Evolutionary conservation across 2,113 vertebrate species (phyloP).

Genomic region (Galemys pyrenaicus): DNA sequence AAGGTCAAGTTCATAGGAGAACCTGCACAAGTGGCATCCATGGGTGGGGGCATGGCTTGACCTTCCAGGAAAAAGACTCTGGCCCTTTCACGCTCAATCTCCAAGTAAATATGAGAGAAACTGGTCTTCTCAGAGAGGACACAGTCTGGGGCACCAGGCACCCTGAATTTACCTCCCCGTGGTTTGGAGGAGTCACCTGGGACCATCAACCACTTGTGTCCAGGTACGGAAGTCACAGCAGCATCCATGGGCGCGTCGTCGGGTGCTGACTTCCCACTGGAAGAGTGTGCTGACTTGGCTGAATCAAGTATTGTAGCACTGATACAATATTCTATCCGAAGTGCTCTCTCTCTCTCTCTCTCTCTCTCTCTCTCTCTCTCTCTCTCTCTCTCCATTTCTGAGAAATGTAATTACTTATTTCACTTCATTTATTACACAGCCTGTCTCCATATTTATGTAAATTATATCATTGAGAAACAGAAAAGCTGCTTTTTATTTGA

Average conservation of each 20-base stretch:
- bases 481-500: conserved; percentile 29
- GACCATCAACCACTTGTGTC: background rate
- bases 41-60: background rate
- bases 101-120: background rate
- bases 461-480: conserved; percentile 13
- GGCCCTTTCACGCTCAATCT: background rate
- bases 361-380: background rate
- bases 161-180: background rate
- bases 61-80: background rate
- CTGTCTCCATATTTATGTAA: conserved; percentile 26
- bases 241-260: background rate
- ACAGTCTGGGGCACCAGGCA: background rate
- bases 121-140: background rate
- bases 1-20: background rate
- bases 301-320: background rate
- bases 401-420: background rate
- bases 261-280: background rate
- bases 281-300: background rate
- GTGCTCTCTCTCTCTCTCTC: background rate
- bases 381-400: background rate
- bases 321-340: background rate
- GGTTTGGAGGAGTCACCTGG: background rate
- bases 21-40: background rate
- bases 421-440: background rate
- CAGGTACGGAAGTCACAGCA: background rate